Evolutionary conservation across 2,797 vertebrate genomes (phyloP), one percentile per base, ranked within the genome.

Genomic region (Acrossocheilus fasciatus): DNA sequence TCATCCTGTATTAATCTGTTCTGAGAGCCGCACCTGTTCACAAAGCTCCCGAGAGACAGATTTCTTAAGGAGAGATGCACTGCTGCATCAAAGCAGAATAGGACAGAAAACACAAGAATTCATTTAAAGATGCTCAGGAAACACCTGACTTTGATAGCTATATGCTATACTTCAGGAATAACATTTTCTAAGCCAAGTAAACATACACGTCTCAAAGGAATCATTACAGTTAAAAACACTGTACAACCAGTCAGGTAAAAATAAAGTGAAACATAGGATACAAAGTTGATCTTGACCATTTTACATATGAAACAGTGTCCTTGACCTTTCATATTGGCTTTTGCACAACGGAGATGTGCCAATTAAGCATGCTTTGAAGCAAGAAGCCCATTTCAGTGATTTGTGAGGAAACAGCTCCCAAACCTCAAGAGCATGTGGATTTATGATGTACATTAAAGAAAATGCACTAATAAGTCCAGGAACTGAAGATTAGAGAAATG

Each of bases 371-470:
- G 84, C 76, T 85, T 85, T 85, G 79, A 72, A 64, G 69, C n/a
- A 77, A 90, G 83, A 85, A 59, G n/a, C 18, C 72, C 59, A 78
- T 30, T 68, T 73, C 88, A 88, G 17, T 45, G 2, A 3, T 86
- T 85, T 82, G 82, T 77, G n/a, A 74, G 64, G 70, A 72, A 34
- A 59, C 89, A 57, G 83, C 50, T 89, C 85, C 73, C 23, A 87
- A 90, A 89, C 90, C 66, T 87, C 11, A 84, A 66, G 17, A 36
- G 88, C 82, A 87, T 80, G 89, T 87, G 80, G 89, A 91, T 93
- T 92, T 91, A 92, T 87, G 75, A 86, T 30, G 12, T 52, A 80
- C 52, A 77, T 77, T 90, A 91, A 91, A 93, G 92, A 82, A 6
- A 23, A 57, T 20, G 70, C 9, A 23, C 83, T 89, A 88, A 91